Conservation (phyloP, 2,797 vertebrate genomes). For the Hirundo rustica region DNA sequence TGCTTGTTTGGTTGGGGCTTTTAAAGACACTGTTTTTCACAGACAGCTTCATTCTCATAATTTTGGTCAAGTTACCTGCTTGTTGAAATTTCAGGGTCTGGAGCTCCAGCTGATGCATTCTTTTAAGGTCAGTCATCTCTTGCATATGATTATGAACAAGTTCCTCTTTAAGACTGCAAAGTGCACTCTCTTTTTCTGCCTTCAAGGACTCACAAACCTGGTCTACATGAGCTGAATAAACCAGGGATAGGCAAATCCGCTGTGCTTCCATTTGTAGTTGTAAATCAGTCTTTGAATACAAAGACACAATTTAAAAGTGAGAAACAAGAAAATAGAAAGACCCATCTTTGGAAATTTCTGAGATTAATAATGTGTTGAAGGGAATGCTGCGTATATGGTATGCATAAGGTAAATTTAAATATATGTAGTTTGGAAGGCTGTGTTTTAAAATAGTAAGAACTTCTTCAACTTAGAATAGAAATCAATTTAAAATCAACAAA, state of each 20-base stretch:
- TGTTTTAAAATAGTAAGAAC: background rate
- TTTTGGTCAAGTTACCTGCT: slow-evolving; percentile 72
- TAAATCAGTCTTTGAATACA: slow-evolving; percentile 83
- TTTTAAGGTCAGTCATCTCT: slow-evolving; percentile 74
- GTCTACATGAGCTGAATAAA: slow-evolving; percentile 90
- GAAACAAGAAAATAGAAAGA: background rate
- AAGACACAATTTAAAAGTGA: background rate
- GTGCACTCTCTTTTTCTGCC: slow-evolving; percentile 79
- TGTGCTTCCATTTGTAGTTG: slow-evolving; percentile 92
- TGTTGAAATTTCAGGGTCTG: slow-evolving; percentile 64
- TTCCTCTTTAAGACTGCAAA: slow-evolving; percentile 78
- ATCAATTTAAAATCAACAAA: background rate
- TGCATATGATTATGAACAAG: slow-evolving; percentile 73
- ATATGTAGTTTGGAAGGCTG: background rate
- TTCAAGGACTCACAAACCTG: slow-evolving; percentile 81
- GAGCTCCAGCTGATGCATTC: slow-evolving; percentile 71
- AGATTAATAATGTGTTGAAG: background rate
- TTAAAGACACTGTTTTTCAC: background rate
- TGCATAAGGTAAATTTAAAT: background rate
- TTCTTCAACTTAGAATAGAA: background rate
- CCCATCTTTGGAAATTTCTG: background rate
- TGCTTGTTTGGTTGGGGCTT: background rate
- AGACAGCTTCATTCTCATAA: background rate
- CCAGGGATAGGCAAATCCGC: slow-evolving; percentile 89
- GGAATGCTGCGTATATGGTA: background rate